Evolutionary conservation across 2,797 vertebrate genomes (phyloP).

Genomic region (Sebastes trivittatus): DNA sequence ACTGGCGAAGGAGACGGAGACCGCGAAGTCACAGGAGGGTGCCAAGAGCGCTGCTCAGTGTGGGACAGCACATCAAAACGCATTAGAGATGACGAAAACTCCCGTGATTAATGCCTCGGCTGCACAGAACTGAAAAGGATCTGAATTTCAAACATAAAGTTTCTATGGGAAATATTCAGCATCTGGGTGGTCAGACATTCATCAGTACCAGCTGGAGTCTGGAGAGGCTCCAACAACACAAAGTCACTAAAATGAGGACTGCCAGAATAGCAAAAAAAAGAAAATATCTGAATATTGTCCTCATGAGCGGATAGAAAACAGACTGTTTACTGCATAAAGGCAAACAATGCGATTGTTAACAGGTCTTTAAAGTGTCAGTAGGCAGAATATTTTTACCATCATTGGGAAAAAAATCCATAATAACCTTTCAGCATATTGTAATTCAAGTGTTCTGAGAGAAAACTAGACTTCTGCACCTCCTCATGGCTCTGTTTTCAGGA

Average conservation of each 20-base stretch:
- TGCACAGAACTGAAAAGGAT: conserved; percentile 20
- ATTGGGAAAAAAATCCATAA: no score
- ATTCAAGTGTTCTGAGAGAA: no score
- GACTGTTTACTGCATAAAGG: not conserved
- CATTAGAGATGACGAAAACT: conserved; percentile 44
- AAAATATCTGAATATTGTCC: conserved; percentile 10
- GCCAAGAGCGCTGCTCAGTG: conserved; percentile 48
- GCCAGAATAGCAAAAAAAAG: conserved; percentile 2
- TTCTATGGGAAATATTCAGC: conserved; percentile 28
- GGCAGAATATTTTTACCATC: no score
- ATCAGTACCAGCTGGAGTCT: conserved; percentile 39
- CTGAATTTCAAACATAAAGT: conserved; percentile 42
- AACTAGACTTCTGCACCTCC: no score
- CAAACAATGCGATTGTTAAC: no score
- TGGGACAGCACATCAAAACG: conserved; percentile 62
- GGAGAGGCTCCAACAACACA: conserved; percentile 25
- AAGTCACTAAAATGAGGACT: not conserved
- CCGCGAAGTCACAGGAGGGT: conserved; percentile 55
- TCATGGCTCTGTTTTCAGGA: no score
- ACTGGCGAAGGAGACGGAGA: conserved; percentile 45
- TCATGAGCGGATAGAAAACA: not conserved
- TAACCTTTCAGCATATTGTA: no score
- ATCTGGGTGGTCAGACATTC: conserved; percentile 48
- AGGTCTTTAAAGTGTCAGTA: no score
- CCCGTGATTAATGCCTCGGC: conserved; percentile 49